phyloP scores from a whole-genome alignment of 2,888 invertebrate species.

The Seira musarum region DNA sequence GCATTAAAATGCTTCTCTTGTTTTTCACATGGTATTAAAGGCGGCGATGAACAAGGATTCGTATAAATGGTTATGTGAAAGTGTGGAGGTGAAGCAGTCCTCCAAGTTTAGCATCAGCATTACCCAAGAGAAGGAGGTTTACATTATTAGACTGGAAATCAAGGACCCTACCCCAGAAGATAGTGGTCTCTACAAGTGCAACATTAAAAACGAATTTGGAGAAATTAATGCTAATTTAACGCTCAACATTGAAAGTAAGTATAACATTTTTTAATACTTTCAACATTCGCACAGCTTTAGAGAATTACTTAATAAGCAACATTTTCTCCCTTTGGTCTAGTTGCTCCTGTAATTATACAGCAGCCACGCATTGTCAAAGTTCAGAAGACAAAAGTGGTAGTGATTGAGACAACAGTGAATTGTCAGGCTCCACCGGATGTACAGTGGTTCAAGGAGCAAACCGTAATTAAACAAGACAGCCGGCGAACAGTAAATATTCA shows the following conservation, averaged over 20 bases:
- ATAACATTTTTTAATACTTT: neutral
- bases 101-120: slow-evolving; percentile 85
- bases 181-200: slow-evolving; percentile 98
- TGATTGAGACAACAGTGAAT: slow-evolving; percentile 94
- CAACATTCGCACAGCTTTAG: neutral
- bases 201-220: slow-evolving; percentile 95
- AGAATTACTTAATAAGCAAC: neutral
- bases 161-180: slow-evolving; percentile 95
- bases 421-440: slow-evolving; percentile 95
- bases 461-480: slow-evolving; percentile 83
- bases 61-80: slow-evolving; percentile 90
- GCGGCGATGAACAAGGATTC: slow-evolving; percentile 93
- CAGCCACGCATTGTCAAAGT: slow-evolving; percentile 93
- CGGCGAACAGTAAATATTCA: slow-evolving; percentile 84
- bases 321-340: slow-evolving; percentile 72
- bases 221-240: slow-evolving; percentile 98
- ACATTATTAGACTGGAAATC: slow-evolving; percentile 89
- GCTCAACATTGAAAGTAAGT: slow-evolving; percentile 97
- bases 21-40: slow-evolving; percentile 75
- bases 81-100: slow-evolving; percentile 84
- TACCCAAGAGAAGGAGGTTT: slow-evolving; percentile 80
- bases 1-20: neutral
- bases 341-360: slow-evolving; percentile 94
- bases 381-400: slow-evolving; percentile 91
- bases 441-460: slow-evolving; percentile 93